These are phyloP conservation scores for Scrobipalpa costella DNA, from an alignment of 2,888 invertebrate species.

Conservation along the genomic window DNA sequence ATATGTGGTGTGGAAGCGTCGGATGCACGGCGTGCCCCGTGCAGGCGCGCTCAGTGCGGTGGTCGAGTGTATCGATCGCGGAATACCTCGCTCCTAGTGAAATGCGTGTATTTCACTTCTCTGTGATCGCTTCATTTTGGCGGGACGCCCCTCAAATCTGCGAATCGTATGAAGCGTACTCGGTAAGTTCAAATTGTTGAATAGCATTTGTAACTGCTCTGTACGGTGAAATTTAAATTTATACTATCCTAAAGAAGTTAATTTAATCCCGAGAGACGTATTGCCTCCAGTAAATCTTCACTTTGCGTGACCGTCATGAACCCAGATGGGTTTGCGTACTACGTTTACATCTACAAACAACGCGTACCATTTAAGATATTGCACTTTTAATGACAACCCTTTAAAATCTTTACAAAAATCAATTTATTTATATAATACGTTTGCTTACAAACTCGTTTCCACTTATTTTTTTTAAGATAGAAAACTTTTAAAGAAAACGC, in stretches of 20 bases:
- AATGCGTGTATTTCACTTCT: slow-evolving; percentile 56
- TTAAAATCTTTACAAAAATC: too few relatives aligned
- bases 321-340: not conserved
- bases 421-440: too few relatives aligned
- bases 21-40: slow-evolving; percentile 59
- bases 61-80: slow-evolving; percentile 73
- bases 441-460: too few relatives aligned
- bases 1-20: slow-evolving; percentile 70
- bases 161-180: slow-evolving; percentile 51
- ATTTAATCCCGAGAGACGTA: slow-evolving; percentile 1
- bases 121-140: slow-evolving; percentile 68
- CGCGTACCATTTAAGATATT: not conserved
- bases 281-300: slow-evolving; percentile 9
- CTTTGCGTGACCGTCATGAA: slow-evolving; percentile 7
- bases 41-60: slow-evolving; percentile 62
- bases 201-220: not conserved
- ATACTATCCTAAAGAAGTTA: not conserved
- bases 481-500: too few relatives aligned
- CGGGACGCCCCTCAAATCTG: slow-evolving; percentile 53
- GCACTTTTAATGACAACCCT: not conserved
- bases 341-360: not conserved
- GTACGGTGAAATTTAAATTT: not conserved
- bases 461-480: too few relatives aligned
- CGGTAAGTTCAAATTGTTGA: slow-evolving; percentile 50
- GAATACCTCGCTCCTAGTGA: slow-evolving; percentile 60